These are phyloP conservation scores for Gorsachius magnificus DNA, from an alignment of 2,797 vertebrate genomes.

Conservation along the genomic window DNA sequence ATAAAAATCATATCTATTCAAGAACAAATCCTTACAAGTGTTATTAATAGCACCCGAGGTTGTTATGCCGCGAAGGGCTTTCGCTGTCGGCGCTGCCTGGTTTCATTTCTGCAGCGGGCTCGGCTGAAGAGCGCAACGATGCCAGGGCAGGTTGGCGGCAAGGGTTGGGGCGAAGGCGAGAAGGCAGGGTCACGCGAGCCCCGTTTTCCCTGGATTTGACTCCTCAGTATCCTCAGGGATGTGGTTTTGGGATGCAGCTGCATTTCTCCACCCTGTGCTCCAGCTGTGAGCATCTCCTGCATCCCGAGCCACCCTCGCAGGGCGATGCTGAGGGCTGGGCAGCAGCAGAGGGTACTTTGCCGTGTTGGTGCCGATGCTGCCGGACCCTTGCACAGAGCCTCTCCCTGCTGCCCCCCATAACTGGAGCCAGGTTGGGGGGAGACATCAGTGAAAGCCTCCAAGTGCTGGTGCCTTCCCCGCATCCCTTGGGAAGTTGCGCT, in stretches of 20 bases:
- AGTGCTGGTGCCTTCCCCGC: background rate
- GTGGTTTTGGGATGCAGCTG: background rate
- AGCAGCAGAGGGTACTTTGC: background rate
- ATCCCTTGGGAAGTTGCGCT: background rate
- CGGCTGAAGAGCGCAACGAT: fast-evolving
- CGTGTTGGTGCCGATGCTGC: fast-evolving
- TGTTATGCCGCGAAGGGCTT: background rate
- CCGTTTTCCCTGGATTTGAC: background rate
- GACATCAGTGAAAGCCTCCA: background rate
- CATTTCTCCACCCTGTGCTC: background rate
- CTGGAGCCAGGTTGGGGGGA: background rate
- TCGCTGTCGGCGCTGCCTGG: background rate
- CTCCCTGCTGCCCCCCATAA: background rate
- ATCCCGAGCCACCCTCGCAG: fast-evolving
- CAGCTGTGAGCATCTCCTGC: background rate
- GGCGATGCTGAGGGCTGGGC: background rate
- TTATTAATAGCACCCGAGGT: constrained; percentile 49
- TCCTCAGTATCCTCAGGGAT: fast-evolving
- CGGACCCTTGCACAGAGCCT: background rate
- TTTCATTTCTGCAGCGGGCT: background rate
- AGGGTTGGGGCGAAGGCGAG: fast-evolving
- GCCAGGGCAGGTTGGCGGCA: background rate
- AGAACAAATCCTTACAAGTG: constrained; percentile 44
- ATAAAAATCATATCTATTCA: constrained; percentile 65
- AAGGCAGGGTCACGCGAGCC: fast-evolving